Percentiles rank a stretch among this genome's conserved stretches.
These are phyloP conservation scores for Ceratosolen fusciceps DNA, from an alignment of 1,140 invertebrate species.

Conservation along the genomic window DNA sequence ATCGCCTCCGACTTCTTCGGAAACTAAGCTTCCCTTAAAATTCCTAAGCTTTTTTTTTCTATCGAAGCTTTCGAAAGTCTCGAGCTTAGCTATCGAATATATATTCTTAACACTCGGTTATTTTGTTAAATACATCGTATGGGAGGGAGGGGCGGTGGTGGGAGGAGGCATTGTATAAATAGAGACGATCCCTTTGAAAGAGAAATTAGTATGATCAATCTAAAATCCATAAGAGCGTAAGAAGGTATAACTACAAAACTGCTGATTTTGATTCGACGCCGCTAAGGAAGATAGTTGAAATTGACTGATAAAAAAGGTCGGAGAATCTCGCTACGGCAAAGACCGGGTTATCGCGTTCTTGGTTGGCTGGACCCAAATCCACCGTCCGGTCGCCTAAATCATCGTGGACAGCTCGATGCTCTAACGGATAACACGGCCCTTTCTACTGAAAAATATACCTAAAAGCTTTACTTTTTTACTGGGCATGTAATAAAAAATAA, in stretches of 20 bases:
- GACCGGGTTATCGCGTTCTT: slow-evolving; percentile 49
- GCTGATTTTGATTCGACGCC: slow-evolving; percentile 45
- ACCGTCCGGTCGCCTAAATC: slow-evolving; percentile 47
- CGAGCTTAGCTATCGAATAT: no score
- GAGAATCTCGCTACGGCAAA: slow-evolving; percentile 5
- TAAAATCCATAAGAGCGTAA: slow-evolving; percentile 18
- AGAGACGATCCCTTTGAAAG: background rate
- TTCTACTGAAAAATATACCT: slow-evolving; percentile 40
- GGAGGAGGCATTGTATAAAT: no score
- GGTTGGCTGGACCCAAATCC: slow-evolving; percentile 49
- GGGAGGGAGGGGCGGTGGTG: no score
- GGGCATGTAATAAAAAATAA: slow-evolving; percentile 16
- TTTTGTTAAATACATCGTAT: no score
- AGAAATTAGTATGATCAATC: slow-evolving; percentile 1
- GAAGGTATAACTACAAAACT: slow-evolving; percentile 21
- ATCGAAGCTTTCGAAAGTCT: no score
- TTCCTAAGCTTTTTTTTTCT: no score
- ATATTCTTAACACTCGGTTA: no score
- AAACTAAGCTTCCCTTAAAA: no score
- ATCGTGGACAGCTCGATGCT: slow-evolving; percentile 46
- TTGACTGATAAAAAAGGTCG: slow-evolving; percentile 50
- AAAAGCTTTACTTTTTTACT: slow-evolving; percentile 23
- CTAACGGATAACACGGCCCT: slow-evolving; percentile 33
- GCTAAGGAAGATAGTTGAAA: slow-evolving; percentile 41
- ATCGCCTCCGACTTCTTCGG: no score